Evolutionary conservation across 1,140 invertebrate genomes (phyloP), one percentile per base, ranked within the genome.

Genomic region (Drosophila azteca): DNA sequence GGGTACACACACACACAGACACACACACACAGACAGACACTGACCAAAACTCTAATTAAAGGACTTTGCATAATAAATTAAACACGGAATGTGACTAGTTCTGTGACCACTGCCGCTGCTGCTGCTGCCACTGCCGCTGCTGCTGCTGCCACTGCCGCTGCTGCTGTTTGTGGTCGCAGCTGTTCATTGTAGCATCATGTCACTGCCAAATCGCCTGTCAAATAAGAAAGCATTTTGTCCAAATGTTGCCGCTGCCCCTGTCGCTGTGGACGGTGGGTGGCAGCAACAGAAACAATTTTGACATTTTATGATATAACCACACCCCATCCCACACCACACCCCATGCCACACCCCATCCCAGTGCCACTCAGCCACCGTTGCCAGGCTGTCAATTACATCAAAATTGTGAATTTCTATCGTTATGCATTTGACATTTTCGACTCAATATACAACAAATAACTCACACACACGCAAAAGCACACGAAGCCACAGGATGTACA

Each of bases 401-500:
- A 89, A 88, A 76, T 83, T 83, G 70, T 89, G 82, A 88, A 88
- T 83, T 76, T 80, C 80, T 65, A 74, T 72, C 83, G 83, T 87
- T 87, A 88, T 88, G 83, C 83, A 83, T 88, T 87, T 87, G 83
- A 87, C 83, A 87, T 83, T 87, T 87, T 87, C 70, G 68, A 87
- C 60, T 87, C 83, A 87, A 87, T 88, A 87, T 87, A 77, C 79
- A 88, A 61, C 78, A 82, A 87, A 88, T 83, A 88, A 49, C 79
- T 79, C 66, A 65, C 65, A 46, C 50, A 48, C 54, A 61, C 49
- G 48, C 39, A 20, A 0, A 20, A 1, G 31, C 44, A 66, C 24
- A 22, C n/a, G 13, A 9, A 3, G 31, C 31, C 11, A 11, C 11
- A 39, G 35, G 35, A 39, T 13, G 35, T 13, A 39, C 11, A 39